Evolutionary conservation across 2,797 vertebrate species (phyloP).

Genomic region (Pseudomugil gertrudae): DNA sequence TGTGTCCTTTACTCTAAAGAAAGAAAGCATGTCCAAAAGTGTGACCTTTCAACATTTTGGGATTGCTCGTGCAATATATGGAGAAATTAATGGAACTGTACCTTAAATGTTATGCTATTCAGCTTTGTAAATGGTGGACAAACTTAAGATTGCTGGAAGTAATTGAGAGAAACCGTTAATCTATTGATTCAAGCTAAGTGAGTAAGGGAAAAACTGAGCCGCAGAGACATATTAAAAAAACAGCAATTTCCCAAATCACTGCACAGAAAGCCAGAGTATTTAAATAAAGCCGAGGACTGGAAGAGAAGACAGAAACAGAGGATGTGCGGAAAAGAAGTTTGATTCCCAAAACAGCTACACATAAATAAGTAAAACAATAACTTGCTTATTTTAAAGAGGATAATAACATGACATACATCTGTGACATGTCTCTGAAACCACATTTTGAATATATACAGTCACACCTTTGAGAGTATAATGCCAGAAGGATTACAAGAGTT

Average conservation of each 20-base stretch:
- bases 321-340: not conserved
- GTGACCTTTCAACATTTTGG: too few species aligned
- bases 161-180: conserved; percentile 18
- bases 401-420: conserved; percentile 59
- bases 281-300: not conserved
- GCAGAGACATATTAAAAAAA: not conserved
- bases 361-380: not conserved
- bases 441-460: conserved; percentile 60
- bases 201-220: not conserved
- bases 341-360: not conserved
- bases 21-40: not conserved
- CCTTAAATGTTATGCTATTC: not conserved
- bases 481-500: conserved; percentile 60
- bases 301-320: not conserved
- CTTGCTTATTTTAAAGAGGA: conserved; percentile 25
- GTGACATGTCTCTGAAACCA: conserved; percentile 65
- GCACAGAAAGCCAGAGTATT: not conserved
- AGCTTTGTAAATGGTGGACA: conserved; percentile 27
- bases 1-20: not conserved
- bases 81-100: not conserved
- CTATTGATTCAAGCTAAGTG: conserved; percentile 32
- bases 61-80: not conserved
- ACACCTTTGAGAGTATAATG: conserved; percentile 46
- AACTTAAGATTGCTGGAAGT: conserved; percentile 35
- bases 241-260: not conserved